Base-by-base conservation (phyloP, 2,888 invertebrate genomes). In the Glaucopsyche alexis region DNA sequence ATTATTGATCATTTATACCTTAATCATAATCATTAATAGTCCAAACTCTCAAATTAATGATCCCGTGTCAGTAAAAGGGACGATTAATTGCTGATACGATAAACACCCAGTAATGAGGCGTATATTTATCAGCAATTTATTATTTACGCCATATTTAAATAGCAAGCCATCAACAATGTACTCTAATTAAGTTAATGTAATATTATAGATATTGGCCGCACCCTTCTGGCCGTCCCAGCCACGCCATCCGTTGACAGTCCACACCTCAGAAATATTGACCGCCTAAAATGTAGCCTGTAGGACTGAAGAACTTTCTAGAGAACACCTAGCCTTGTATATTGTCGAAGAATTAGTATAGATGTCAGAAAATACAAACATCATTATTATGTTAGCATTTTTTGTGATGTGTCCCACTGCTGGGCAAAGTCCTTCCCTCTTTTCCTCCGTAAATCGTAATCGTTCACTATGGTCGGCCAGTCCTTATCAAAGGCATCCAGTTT, bases 181-280 rank as follows among this genome's bases (percentile, higher is more conserved):
- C 13, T 1, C 60, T 60, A 29, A 55, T 60, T 38, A 29, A 60
- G 60, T 60, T 60, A 14, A 60, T 60, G 60, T 11, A 38, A 60
- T 60, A 60, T 60, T 19, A 60, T 29, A 60, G 55, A 60, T 7
- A 60, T 60, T 29, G 29, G 29, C 60, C 60, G 60, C 60, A 60
- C 60, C 60, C 60, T 60, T 60, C 19, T 7, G 60, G 2, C 60
- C 38, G 29, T 55, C 60, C 60, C 29, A 60, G 29, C 7, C 60
- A 38, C 13, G 60, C 47, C 47, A 47, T 8, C 13, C 29, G 47
- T 9, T 47, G 47, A 5, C 60, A 13, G 0, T 38, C 60, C 60
- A 38, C 60, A 60, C 60, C 60, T 16, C 16, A 60, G 29, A 60
- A 38, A 60, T 60, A 60, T 60, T 60, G 60, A 60, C 60, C 60